These are phyloP conservation scores for Dolichoris vasculosae DNA, from an alignment of 1,140 invertebrate genomes.

Conservation along the genomic window DNA sequence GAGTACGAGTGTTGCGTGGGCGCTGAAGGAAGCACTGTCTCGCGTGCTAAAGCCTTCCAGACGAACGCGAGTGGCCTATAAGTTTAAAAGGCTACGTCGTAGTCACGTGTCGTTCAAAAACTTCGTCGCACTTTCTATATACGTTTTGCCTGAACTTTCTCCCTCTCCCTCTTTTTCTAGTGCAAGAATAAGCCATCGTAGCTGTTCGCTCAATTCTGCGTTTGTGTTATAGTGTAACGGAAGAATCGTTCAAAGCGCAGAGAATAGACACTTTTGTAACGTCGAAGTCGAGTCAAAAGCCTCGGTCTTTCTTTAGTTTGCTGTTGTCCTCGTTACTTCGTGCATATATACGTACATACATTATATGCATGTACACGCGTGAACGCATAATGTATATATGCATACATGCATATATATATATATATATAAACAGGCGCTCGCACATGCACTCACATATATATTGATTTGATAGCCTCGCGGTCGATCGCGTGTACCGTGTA, in stretches of 20 bases:
- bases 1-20: neutral
- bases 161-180: neutral
- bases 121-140: neutral
- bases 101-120: neutral
- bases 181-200: neutral
- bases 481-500: conserved; percentile 24
- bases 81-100: neutral
- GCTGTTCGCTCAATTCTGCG: neutral
- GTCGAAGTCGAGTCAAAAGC: neutral
- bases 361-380: neutral
- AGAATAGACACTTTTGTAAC: neutral
- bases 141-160: neutral
- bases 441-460: neutral
- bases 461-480: conserved; percentile 45
- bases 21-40: neutral
- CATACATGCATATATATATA: neutral
- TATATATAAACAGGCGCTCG: neutral
- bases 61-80: neutral
- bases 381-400: neutral
- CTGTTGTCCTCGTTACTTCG: neutral
- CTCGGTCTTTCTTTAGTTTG: neutral
- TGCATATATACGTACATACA: neutral
- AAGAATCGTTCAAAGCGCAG: neutral
- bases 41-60: neutral
- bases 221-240: neutral